Conservation (phyloP, 2,113 vertebrate genomes). For the Lutjanus erythropterus region DNA sequence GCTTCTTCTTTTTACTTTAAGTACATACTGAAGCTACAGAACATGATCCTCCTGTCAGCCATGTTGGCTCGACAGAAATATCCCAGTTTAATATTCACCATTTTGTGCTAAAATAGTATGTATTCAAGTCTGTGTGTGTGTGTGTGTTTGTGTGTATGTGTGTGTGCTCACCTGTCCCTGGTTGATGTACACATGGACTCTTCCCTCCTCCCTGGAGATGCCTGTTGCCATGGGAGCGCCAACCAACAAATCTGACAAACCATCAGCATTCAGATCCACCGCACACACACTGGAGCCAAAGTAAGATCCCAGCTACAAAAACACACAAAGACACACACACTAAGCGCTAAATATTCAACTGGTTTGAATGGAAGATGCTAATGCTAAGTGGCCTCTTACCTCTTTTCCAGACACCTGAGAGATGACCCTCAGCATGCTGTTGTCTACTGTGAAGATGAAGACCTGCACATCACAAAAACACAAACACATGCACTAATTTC, state of each 20-base stretch:
- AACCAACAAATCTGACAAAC: slow-evolving; percentile 94
- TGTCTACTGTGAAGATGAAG: slow-evolving; percentile 87
- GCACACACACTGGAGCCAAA: slow-evolving; percentile 94
- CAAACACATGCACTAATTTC: background rate
- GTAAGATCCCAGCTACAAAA: slow-evolving; percentile 92
- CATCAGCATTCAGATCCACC: slow-evolving; percentile 93
- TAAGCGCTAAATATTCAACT: background rate
- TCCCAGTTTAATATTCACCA: background rate
- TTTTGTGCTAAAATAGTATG: background rate
- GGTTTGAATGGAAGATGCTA: slow-evolving; percentile 8
- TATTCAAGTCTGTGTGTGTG: background rate
- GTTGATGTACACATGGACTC: slow-evolving; percentile 95
- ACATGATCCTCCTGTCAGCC: too few species aligned
- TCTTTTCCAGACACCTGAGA: slow-evolving; percentile 88
- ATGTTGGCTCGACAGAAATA: too few species aligned
- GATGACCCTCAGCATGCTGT: slow-evolving; percentile 80
- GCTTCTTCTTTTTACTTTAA: too few species aligned
- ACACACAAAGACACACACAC: slow-evolving; percentile 26
- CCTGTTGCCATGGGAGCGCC: slow-evolving; percentile 91
- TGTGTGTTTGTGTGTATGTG: background rate
- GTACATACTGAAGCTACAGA: too few species aligned
- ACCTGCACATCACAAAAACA: slow-evolving; percentile 79
- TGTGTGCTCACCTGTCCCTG: slow-evolving; percentile 86
- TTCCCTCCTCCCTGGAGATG: slow-evolving; percentile 90
- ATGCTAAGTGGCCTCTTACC: slow-evolving; percentile 77